Percentiles rank a stretch among this genome's conserved stretches.
These are phyloP conservation scores for Dolichallabes microphthalmus DNA, from an alignment of 2,113 vertebrate species.

Conservation along the genomic window DNA sequence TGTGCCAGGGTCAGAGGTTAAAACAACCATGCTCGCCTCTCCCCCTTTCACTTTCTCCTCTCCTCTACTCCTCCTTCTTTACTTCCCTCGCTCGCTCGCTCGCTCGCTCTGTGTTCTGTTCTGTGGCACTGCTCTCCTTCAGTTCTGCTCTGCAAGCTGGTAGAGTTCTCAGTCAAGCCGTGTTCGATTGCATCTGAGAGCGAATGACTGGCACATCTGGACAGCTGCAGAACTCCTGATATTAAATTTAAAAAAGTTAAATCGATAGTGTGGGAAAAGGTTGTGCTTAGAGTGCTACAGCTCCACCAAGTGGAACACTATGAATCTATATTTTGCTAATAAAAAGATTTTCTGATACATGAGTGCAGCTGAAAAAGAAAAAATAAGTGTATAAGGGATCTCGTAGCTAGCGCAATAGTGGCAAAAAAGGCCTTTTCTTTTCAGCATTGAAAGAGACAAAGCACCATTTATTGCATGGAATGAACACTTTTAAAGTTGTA, in stretches of 20 bases:
- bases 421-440: background rate
- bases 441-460: background rate
- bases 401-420: background rate
- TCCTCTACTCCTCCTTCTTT: conserved; percentile 40
- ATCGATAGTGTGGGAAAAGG: background rate
- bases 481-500: background rate
- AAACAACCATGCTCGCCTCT: conserved; percentile 68
- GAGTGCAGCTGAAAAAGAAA: background rate
- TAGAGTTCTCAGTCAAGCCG: background rate
- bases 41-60: conserved; percentile 54
- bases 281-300: background rate
- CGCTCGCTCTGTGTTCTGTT: conserved; percentile 4
- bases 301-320: conserved; percentile 17
- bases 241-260: background rate
- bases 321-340: background rate
- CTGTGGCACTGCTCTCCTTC: conserved; percentile 60
- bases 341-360: background rate
- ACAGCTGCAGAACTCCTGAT: background rate
- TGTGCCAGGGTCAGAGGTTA: conserved; percentile 75
- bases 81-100: background rate
- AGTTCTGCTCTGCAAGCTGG: conserved; percentile 59
- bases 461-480: background rate
- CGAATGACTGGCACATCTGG: background rate
- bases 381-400: background rate
- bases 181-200: background rate